Conservation (phyloP, 2,888 invertebrate genomes). For the Panopea generosa region DNA sequence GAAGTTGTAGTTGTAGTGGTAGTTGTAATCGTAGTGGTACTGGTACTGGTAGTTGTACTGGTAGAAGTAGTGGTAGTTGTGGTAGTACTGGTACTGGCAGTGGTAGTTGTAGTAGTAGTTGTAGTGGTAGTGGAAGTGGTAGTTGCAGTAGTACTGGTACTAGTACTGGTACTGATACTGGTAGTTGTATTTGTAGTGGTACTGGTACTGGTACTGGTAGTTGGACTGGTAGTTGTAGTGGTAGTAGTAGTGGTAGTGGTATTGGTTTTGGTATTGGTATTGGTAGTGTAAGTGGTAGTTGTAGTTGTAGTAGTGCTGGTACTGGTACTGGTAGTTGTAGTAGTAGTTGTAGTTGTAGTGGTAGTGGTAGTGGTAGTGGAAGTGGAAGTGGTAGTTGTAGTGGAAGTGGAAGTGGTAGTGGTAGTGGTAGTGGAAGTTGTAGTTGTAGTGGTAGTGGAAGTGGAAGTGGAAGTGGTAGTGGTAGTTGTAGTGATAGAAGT, state of each 20-base stretch:
- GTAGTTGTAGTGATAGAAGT: neutral
- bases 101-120: neutral
- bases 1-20: neutral
- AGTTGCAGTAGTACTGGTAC: constrained; percentile 1
- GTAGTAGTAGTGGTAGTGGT: constrained; percentile 1
- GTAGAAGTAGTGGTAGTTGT: neutral
- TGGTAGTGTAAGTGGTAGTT: neutral
- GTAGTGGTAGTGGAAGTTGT: constrained; percentile 4
- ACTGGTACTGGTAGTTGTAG: neutral
- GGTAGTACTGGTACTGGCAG: neutral
- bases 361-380: neutral
- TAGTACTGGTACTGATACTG: neutral
- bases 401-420: neutral
- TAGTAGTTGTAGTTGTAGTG: neutral
- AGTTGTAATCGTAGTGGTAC: too few relatives aligned
- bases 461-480: neutral
- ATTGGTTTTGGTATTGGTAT: neutral
- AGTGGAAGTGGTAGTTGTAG: neutral
- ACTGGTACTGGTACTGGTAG: neutral
- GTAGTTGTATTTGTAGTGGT: constrained; percentile 3
- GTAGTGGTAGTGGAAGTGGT: neutral
- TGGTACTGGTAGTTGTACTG: too few relatives aligned
- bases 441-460: neutral
- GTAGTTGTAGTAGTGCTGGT: neutral
- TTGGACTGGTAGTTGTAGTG: neutral